Evolutionary conservation across 2,888 invertebrate genomes (phyloP), one percentile per base, ranked within the genome.

Genomic region (Pelosia muscerda): DNA sequence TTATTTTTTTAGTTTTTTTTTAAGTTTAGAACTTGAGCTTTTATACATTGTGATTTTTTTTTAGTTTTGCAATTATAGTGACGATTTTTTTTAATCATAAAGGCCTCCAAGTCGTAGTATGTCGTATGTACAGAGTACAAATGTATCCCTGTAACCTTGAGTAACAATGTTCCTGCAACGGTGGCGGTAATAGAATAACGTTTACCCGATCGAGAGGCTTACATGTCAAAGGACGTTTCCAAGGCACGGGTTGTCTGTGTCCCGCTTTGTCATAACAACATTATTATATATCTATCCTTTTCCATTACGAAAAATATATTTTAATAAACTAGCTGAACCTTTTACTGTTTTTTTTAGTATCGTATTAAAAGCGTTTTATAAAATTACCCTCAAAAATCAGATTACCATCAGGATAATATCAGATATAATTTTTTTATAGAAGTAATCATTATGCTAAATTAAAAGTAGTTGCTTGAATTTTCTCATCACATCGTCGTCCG

Each of bases 31-130:
- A 49, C 49, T n/a, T 49, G 49, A 49, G n/a, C 49, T 49, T 49
- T 19, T 49, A 49, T n/a, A 49, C 49, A 49, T 23, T 42, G 42
- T 57, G 38, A 42, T n/a, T 57, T 38, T 55, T n/a, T 64, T 62
- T 28, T 31, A n/a, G 4, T 54, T 65, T 53, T 53, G 19, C 13
- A 9, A 31, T 63, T 67, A 49, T 54, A 56, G 54, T 31, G 26
- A 28, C 10, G 26, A n/a, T 57, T 26, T 25, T 34, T 8, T n/a
- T 9, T 3, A 58, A 69, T 90, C 90, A 86, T 84, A 84, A 88
- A 88, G 89, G 79, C 90, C 88, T 89, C 87, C 92, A 90, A 86
- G 73, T 83, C 77, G 84, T 87, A 87, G 87, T 87, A 82, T 79
- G 85, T 81, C 81, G 82, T 86, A 79, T 86, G 83, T 89, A 85